These are phyloP conservation scores for Erynnis tages DNA, from an alignment of 2,888 invertebrate genomes.

Conservation along the genomic window DNA sequence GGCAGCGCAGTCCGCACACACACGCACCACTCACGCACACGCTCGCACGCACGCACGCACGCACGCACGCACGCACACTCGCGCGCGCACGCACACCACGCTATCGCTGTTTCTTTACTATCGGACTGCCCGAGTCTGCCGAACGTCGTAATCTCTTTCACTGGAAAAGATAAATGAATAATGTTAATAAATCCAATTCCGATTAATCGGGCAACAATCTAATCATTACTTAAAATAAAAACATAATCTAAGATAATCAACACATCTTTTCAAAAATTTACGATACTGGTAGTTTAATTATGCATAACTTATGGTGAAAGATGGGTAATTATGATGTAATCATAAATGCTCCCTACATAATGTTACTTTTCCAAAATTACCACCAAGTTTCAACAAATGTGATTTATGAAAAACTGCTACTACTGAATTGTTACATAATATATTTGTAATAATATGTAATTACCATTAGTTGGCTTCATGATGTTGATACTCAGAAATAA, in stretches of 20 bases:
- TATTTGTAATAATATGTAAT: conserved; percentile 1
- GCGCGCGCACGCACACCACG: conserved; percentile 35
- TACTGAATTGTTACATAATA: too few relatives aligned
- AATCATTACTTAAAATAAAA: too few relatives aligned
- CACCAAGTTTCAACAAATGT: too few relatives aligned
- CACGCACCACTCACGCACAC: conserved; percentile 27
- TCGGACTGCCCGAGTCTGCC: conserved; percentile 64
- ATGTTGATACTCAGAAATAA: not conserved
- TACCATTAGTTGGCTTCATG: not conserved
- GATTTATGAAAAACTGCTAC: too few relatives aligned
- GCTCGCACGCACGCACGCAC: conserved; percentile 39
- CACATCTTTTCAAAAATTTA: too few relatives aligned
- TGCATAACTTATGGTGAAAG: too few relatives aligned
- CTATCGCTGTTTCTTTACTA: conserved; percentile 66
- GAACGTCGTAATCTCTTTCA: conserved; percentile 75
- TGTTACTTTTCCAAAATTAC: not conserved
- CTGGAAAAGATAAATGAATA: conserved; percentile 46
- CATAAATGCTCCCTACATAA: too few relatives aligned
- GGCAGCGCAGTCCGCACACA: conserved; percentile 23
- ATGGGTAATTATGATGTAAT: too few relatives aligned
- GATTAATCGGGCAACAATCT: not conserved
- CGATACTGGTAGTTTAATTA: too few relatives aligned
- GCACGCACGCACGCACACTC: conserved; percentile 40
- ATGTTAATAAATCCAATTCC: not conserved
- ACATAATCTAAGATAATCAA: too few relatives aligned